Base-by-base conservation (phyloP, 2,113 vertebrate genomes). In the Xerus inauris region DNA sequence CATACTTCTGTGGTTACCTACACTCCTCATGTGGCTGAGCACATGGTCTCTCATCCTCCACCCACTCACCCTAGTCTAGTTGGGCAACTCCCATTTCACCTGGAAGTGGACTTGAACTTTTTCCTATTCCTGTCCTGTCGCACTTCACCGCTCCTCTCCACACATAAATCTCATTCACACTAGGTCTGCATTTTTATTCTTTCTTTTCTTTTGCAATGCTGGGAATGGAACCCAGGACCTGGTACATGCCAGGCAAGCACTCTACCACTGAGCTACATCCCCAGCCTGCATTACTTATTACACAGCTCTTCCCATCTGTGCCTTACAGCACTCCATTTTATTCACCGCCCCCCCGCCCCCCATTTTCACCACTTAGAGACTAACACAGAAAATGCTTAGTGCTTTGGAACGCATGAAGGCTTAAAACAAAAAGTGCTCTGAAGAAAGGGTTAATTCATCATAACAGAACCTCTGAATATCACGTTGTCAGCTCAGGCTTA, bases 121-220 rank as follows among this genome's bases (percentile, higher is more conserved):
- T 75, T 9, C 1, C 90, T 3, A 1, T 2, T 2, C 10, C 47
- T 8, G 26, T 42, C 11, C 35, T 2, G 3, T 2, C 28, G 35
- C 3, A 19, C 28, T 7, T 2, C n/a, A 13, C 7, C n/a, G 54
- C 8, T 0, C 2, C 5, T 11, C 0, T 62, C 3, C 26, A 17
- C 16, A 45, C 20, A 13, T 17, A 19, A 28, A 28, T 38, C 13
- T 45, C 1, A 9, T 26, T 87, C 54, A 47, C 0, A 19, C 2
- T 0, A 16, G 7, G 35, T 16, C n/a, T n/a, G 9, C 1, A 1
- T 47, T 30, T 42, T 3, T 71, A 32, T 5, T 40, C 14, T 67
- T 32, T 14, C 4, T 65, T 35, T 35, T 69, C 6, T n/a, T 35
- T 8, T 69, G 24, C 7, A 8, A 16, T 69, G 16, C 32, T 69